These are phyloP conservation scores for Ammodytes marinus DNA, from an alignment of 2,113 vertebrate genomes.

Conservation along the genomic window DNA sequence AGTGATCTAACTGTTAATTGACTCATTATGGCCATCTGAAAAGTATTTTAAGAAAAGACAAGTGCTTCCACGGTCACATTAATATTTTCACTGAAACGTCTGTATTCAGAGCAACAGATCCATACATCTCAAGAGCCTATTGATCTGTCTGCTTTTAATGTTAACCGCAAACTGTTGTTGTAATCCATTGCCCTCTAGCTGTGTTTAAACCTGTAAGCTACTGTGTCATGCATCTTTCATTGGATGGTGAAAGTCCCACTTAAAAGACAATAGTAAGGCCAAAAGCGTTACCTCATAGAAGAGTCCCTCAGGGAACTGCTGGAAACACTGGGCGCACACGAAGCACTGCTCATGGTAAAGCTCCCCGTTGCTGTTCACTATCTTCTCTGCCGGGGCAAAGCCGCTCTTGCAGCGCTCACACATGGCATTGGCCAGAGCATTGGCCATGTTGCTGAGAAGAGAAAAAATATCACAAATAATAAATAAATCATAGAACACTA, in stretches of 20 bases:
- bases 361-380: constrained; percentile 97
- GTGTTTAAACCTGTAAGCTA: not conserved
- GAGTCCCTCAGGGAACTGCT: constrained; percentile 96
- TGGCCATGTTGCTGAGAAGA: constrained; percentile 95
- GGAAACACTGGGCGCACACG: constrained; percentile 97
- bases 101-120: not conserved
- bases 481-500: not conserved
- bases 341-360: constrained; percentile 98
- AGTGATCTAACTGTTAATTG: not conserved
- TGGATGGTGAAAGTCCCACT: not conserved
- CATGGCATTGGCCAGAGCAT: constrained; percentile 94
- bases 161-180: not conserved
- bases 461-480: constrained; percentile 4
- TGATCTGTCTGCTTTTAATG: not conserved
- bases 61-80: not conserved
- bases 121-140: not conserved
- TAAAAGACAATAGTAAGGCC: not conserved
- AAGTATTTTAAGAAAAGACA: not conserved
- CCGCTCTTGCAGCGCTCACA: constrained; percentile 95
- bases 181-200: not conserved
- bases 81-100: not conserved
- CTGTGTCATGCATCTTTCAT: constrained; percentile 1
- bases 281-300: constrained; percentile 94
- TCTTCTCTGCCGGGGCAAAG: constrained; percentile 95
- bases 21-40: not conserved